Conservation (phyloP, 2,113 vertebrate genomes). For the Merops nubicus region DNA sequence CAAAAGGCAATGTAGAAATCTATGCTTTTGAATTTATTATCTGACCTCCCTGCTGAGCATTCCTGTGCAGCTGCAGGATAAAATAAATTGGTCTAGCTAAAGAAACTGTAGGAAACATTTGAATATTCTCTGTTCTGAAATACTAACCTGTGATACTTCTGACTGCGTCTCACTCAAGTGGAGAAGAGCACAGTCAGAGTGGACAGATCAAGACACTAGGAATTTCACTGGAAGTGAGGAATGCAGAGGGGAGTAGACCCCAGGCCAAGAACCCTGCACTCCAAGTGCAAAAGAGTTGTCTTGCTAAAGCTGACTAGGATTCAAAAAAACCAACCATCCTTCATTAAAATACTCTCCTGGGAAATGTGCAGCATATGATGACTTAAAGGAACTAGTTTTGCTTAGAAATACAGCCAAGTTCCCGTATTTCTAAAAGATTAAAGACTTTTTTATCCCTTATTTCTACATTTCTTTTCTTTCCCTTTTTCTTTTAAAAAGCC, state of each 20-base stretch:
- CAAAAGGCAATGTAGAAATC: slow-evolving; percentile 52
- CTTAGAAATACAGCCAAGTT: slow-evolving; percentile 61
- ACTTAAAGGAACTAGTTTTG: slow-evolving; percentile 34
- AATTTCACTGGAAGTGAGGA: not conserved
- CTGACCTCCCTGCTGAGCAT: slow-evolving; percentile 55
- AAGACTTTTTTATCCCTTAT: slow-evolving; percentile 18
- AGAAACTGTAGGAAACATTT: slow-evolving; percentile 48
- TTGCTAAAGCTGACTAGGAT: not conserved
- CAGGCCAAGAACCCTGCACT: not conserved
- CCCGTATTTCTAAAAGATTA: slow-evolving; percentile 36
- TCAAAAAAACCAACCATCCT: not conserved
- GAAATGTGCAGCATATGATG: not conserved
- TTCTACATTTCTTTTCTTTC: not conserved
- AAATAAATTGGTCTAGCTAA: slow-evolving; percentile 64
- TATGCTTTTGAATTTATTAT: slow-evolving; percentile 61
- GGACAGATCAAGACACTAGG: not conserved
- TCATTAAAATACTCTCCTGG: slow-evolving; percentile 48
- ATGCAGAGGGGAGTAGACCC: not conserved
- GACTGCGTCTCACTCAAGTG: not conserved
- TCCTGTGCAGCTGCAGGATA: slow-evolving; percentile 46
- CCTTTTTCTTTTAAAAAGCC: slow-evolving; percentile 6
- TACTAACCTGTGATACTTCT: slow-evolving; percentile 14
- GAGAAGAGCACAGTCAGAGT: not conserved
- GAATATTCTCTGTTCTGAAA: slow-evolving; percentile 37
- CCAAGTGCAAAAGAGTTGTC: not conserved